Evolutionary conservation across 2,888 invertebrate species (phyloP), one percentile per base, ranked within the genome.

Genomic region (Caenorhabditis sinica): DNA sequence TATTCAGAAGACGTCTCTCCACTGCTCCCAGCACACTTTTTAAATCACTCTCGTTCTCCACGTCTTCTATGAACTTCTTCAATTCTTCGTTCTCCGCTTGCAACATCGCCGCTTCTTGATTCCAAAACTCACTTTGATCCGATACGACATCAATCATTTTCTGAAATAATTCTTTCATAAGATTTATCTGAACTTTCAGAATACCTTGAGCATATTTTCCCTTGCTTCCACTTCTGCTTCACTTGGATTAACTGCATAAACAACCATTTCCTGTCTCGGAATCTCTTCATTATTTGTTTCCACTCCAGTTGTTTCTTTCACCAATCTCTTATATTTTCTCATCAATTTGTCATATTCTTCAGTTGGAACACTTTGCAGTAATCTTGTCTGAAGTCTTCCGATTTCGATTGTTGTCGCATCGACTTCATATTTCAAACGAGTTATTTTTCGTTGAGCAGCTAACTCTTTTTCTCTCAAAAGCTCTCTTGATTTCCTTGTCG

Each of bases 31-130:
- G 73, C 58, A 91, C 87, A 56, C 82, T 85, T 71, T 90, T 90
- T 71, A 90, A 79, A 53, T 91, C 91, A 40, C 88, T 90, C 68
- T 90, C 89, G 58, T 89, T 89, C 61, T 92, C 91, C 13, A 91
- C 69, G 69, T 91, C 90, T 56, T 88, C 89, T 23, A 91, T 66
- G 68, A 92, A 91, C 40, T 83, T 86, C 74, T 87, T 89, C 45
- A 91, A 74, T 71, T 90, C 90, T 13, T 86, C 85, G 65, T 90
- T 87, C 76, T 91, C 90, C 23, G 74, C 66, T 58, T 89, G 86
- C 43, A 88, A 65, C 51, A 87, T 88, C 11, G 87, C 85, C 6
- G 76, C 81, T 74, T 91, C 90, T 4, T 86, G 65, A 40, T 85
- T 86, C 89, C 89, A 90, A 49, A 86, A 87, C 2, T 91, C 90